Evolutionary conservation across 2,888 invertebrate species (phyloP).

Genomic region (Osedax fenrisi): DNA sequence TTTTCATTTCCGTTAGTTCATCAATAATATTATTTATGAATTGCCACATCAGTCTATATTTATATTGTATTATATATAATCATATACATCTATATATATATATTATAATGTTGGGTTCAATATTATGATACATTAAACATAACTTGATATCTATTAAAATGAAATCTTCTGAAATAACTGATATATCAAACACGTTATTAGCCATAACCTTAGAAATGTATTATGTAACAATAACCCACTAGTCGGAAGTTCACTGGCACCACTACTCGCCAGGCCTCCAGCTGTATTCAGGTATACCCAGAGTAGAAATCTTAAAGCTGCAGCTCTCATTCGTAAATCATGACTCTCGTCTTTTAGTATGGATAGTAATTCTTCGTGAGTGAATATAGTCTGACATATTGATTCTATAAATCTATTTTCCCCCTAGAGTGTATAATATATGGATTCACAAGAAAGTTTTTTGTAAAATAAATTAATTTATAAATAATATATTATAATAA

Average conservation of each 20-base stretch:
- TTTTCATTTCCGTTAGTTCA: neutral
- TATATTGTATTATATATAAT: neutral
- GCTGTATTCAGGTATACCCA: conserved; percentile 48
- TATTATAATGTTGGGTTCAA: too few relatives aligned
- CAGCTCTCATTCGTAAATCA: conserved; percentile 45
- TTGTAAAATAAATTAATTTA: too few relatives aligned
- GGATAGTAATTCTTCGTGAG: conserved; percentile 47
- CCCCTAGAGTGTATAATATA: conserved; percentile 39
- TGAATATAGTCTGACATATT: conserved; percentile 48
- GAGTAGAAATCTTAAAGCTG: conserved; percentile 48
- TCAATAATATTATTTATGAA: neutral
- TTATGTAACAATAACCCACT: too few relatives aligned
- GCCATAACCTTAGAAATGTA: conserved; percentile 34
- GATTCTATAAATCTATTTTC: conserved; percentile 51
- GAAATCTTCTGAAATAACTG: too few relatives aligned
- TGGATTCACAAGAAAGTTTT: neutral
- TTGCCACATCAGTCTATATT: neutral
- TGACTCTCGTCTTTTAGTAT: conserved; percentile 46
- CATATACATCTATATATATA: too few relatives aligned
- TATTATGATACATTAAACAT: too few relatives aligned
- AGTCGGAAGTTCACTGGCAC: conserved; percentile 48
- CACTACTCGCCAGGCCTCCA: conserved; percentile 42
- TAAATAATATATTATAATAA: too few relatives aligned
- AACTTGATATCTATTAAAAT: too few relatives aligned
- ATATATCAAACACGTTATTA: too few relatives aligned